phyloP scores from a whole-genome alignment of 2,113 vertebrate species.

The Dolichallabes microphthalmus region DNA sequence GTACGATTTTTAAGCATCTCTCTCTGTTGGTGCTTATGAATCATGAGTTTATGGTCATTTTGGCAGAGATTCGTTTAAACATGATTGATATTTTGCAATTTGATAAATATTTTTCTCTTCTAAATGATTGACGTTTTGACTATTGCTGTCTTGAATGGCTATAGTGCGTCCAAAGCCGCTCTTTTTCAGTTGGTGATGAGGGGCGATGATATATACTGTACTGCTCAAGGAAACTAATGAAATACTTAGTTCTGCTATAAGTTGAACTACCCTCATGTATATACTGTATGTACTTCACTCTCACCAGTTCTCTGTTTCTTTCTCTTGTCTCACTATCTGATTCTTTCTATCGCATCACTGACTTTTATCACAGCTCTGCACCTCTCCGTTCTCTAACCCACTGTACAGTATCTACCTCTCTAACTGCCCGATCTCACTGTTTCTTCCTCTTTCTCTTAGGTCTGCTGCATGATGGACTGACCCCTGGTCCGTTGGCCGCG shows the following conservation, averaged over 20 bases:
- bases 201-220: too few species aligned
- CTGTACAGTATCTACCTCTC: neutral
- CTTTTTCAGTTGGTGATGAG: neutral
- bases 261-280: too few species aligned
- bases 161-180: neutral
- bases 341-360: neutral
- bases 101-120: too few species aligned
- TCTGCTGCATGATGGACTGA: conserved; percentile 3
- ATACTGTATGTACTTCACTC: too few species aligned
- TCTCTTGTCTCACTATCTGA: neutral
- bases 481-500: neutral
- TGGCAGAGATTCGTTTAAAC: neutral
- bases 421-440: neutral
- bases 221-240: too few species aligned
- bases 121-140: too few species aligned
- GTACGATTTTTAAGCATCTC: neutral
- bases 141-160: neutral
- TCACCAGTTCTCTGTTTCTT: neutral
- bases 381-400: neutral
- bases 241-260: too few species aligned
- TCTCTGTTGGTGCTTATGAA: neutral
- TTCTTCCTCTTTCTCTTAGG: neutral
- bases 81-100: neutral
- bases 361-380: neutral
- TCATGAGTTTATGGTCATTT: neutral